Conservation (phyloP, 2,888 invertebrate genomes). For the Euphydryas editha region DNA sequence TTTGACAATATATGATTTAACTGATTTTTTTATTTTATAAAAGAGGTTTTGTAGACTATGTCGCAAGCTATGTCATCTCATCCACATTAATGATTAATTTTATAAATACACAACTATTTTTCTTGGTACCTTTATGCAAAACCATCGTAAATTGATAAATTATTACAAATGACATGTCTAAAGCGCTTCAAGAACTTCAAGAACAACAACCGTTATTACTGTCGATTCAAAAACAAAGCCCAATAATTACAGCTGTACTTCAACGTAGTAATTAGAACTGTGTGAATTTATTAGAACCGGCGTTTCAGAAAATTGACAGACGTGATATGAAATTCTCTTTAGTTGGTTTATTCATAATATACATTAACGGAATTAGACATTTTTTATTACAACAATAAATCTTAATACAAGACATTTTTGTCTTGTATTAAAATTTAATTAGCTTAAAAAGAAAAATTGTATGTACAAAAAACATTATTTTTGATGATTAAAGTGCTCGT, state of each 20-base stretch:
- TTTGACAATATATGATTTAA: too few species aligned
- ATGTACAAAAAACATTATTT: too few species aligned
- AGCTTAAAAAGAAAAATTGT: too few species aligned
- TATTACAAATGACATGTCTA: conserved; percentile 14
- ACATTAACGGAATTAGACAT: too few species aligned
- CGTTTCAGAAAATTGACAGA: conserved; percentile 19
- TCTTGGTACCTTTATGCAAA: background rate
- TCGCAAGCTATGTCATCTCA: too few species aligned
- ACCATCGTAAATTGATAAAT: background rate
- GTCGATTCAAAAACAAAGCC: conserved; percentile 25
- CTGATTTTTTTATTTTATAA: too few species aligned
- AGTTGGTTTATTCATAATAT: conserved; percentile 11
- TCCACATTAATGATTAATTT: background rate
- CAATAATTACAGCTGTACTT: conserved; percentile 34
- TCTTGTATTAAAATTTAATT: too few species aligned
- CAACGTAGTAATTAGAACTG: conserved; percentile 32
- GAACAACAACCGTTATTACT: conserved; percentile 35
- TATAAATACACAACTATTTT: background rate
- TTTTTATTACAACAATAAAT: too few species aligned
- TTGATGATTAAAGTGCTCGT: too few species aligned
- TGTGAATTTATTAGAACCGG: conserved; percentile 38
- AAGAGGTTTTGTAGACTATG: too few species aligned
- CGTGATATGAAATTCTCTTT: conserved; percentile 22
- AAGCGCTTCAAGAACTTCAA: conserved; percentile 21
- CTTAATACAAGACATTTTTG: too few species aligned